Base-by-base conservation (phyloP, 2,797 vertebrate genomes). In the Sebastes minor region DNA sequence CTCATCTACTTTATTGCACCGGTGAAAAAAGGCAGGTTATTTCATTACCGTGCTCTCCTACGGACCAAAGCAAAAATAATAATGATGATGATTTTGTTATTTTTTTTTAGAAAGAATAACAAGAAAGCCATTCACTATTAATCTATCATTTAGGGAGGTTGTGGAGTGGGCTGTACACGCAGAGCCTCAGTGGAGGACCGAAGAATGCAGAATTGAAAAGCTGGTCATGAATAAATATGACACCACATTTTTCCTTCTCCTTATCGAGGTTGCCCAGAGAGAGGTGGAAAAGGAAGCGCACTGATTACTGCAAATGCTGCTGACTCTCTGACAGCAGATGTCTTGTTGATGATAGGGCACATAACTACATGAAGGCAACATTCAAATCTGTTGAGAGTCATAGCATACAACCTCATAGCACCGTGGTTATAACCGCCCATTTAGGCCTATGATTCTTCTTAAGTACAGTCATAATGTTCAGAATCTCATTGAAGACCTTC, bases 181-280 rank as follows among this genome's bases (percentile, higher is more conserved):
- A 55, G 56, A 74, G 81, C 76, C 88, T 82, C 78, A 42, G 77
- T 71, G 60, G 88, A 86, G 82, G 87, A 85, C n/a, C 20, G 72
- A 77, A 89, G 82, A 92, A 90, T 81, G 76, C 80, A 63, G 84
- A 89, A 91, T 82, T 76, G 88, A 91, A 89, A 92, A 92, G 86
- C 89, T 87, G 85, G 89, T 92, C 90, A 94, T 95, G 94, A 96
- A 95, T 94, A 95, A 95, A 95, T 95, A 94, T 94, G 92, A 95
- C 94, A 91, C 83, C 72, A 80, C 89, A 84, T 92, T 92, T 90
- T 84, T 90, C 84, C 89, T 88, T 85, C 89, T 92, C 79, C 94
- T 95, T 94, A 94, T 96, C 95, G 62, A 91, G 89, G 92, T 92
- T 88, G 91, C 89, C 86, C 92, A 94, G 92, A 87, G 91, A 94